Percentiles rank a stretch among this genome's conserved stretches.
Conservation (phyloP, 2,888 invertebrate genomes). For the Lasius platythorax region DNA sequence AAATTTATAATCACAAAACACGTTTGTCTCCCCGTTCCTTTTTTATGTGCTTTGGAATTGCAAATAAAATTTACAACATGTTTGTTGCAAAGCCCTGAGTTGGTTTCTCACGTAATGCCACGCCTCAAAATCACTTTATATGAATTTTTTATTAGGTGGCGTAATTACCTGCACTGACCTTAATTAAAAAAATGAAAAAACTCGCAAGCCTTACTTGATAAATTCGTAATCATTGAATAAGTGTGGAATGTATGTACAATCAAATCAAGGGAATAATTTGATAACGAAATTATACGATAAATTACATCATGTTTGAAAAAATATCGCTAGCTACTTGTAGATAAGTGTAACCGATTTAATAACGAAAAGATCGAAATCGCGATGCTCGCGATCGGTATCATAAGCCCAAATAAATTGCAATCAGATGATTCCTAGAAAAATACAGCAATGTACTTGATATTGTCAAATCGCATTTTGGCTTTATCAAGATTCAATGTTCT, state of each 20-base stretch:
- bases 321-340: constrained; percentile 35
- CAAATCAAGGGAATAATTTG: constrained; percentile 39
- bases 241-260: constrained; percentile 29
- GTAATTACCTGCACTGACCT: too few relatives aligned
- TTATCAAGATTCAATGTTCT: background rate
- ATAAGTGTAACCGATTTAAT: constrained; percentile 25
- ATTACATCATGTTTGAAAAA: constrained; percentile 46
- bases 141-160: too few relatives aligned
- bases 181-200: background rate
- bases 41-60: too few relatives aligned
- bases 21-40: too few relatives aligned
- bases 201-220: background rate
- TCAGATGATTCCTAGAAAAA: background rate
- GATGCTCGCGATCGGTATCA: background rate
- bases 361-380: background rate
- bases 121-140: too few relatives aligned
- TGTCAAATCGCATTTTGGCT: background rate
- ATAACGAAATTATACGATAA: constrained; percentile 62
- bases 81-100: too few relatives aligned
- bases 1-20: too few relatives aligned
- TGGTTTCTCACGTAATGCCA: too few relatives aligned
- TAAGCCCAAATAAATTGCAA: background rate
- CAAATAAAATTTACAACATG: too few relatives aligned
- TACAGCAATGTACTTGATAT: background rate
- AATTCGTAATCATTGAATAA: background rate